Evolutionary conservation across 2,113 vertebrate genomes (phyloP), one percentile per base, ranked within the genome.

Genomic region (Macquaria australasica): DNA sequence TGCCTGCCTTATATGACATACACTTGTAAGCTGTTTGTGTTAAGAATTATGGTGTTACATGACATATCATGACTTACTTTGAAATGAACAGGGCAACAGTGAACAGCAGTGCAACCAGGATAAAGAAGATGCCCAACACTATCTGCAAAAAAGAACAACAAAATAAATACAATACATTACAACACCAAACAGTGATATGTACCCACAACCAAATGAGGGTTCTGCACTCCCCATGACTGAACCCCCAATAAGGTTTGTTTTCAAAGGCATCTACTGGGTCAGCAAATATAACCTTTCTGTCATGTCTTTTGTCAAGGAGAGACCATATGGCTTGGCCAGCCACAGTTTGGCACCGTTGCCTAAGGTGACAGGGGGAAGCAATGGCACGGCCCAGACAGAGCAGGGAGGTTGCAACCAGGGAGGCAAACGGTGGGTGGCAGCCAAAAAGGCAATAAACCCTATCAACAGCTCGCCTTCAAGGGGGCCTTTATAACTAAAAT

Each of bases 101-200:
- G 92, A 99, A 98, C 79, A 99, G 95, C 89, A 99, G 91, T 0
- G 98, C 98, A 90, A 99, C 97, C 3, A 99, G 95, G 91, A 99
- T 96, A 79, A 99, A 98, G 93, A 98, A 96, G 28, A 98, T 87
- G 50, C 98, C 98, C 95, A 98, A 95, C 31, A 97, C 83, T 91
- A 99, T 96, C 98, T 99, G 91, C 81, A 90, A 83, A 76, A 56
- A 28, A 21, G 4, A 50, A 63, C 4, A 34, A 64, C 21, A 73
- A 53, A 53, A 53, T 16, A 18, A 28, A 62, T 4, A 25, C 28
- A 53, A 21, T n/a, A 71, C 11, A 82, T 45, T 59, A 48, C 12
- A 45, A 77, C 16, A 69, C 7, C 18, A 55, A 31, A 51, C 20
- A 69, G 50, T 71, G 8, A 67, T 25, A 43, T n/a, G 16, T 23